A percentile compares a stretch with the other conserved stretches of the same genome.
These are phyloP conservation scores for Onthophagus taurus DNA, from an alignment of 1,140 invertebrate species.

Conservation along the genomic window DNA sequence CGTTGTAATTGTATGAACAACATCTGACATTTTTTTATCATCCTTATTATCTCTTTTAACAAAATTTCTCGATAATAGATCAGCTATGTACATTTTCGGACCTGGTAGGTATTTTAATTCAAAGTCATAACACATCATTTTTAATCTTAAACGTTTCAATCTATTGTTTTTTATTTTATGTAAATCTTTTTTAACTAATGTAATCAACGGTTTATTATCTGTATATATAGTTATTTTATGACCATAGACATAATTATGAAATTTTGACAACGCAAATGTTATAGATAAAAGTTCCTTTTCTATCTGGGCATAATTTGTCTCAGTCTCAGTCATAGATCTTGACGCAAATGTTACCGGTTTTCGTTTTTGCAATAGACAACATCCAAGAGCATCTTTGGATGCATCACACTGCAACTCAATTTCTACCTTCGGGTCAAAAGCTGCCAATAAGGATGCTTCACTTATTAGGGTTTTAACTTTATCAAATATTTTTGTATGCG, in stretches of 20 bases:
- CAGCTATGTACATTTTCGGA: constrained; percentile 21
- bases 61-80: constrained; percentile 21
- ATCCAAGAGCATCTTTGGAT: constrained; percentile 26
- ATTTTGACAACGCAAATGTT: constrained; percentile 2
- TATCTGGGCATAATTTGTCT: constrained; percentile 35
- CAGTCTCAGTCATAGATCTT: constrained; percentile 25
- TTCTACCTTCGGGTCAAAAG: constrained; percentile 23
- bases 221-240: constrained; percentile 26
- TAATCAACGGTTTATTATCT: constrained; percentile 35
- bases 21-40: constrained; percentile 5
- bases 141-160: constrained; percentile 26
- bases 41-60: constrained; percentile 10
- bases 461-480: constrained; percentile 24
- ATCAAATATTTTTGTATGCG: background rate
- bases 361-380: constrained; percentile 26
- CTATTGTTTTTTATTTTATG: constrained; percentile 29
- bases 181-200: constrained; percentile 36
- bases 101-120: constrained; percentile 8
- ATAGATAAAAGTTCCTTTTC: constrained; percentile 7
- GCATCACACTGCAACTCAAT: constrained; percentile 27
- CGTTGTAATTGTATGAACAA: constrained; percentile 11
- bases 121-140: background rate
- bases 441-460: constrained; percentile 21
- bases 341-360: constrained; percentile 31
- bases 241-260: constrained; percentile 9